Conservation (phyloP, 1,140 invertebrate species). For the Bombyx mori region DNA sequence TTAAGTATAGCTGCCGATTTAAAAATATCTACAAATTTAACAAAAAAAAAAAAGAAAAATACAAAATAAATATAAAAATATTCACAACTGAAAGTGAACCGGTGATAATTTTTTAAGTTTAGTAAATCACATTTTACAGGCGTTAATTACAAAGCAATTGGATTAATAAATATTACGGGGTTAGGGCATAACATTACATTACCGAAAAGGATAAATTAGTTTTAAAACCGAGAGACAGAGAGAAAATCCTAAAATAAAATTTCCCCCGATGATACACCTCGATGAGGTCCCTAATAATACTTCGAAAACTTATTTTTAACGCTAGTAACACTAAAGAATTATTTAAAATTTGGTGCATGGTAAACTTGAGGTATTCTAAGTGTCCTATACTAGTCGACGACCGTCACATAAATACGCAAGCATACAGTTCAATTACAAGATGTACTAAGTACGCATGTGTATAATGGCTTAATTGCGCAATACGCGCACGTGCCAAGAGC, state of each 20-base stretch:
- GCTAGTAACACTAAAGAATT: slow-evolving; percentile 41
- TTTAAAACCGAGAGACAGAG: slow-evolving; percentile 2
- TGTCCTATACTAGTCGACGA: not conserved
- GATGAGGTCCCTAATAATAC: too few species aligned
- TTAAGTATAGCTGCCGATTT: slow-evolving; percentile 65
- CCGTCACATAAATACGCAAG: too few species aligned
- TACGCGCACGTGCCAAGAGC: too few species aligned
- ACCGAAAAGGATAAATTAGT: slow-evolving; percentile 33
- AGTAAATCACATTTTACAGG: slow-evolving; percentile 22
- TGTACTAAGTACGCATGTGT: too few species aligned
- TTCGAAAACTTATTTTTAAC: slow-evolving; percentile 17
- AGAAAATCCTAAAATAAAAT: too few species aligned
- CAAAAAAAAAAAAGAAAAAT: slow-evolving; percentile 50
- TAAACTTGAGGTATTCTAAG: slow-evolving; percentile 65
- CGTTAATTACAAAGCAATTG: slow-evolving; percentile 47
- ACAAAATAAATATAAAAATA: slow-evolving; percentile 50
- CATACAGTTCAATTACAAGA: too few species aligned
- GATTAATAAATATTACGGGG: slow-evolving; percentile 56
- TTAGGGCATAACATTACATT: slow-evolving; percentile 15
- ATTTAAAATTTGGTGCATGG: slow-evolving; percentile 59
- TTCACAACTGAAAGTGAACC: slow-evolving; percentile 52
- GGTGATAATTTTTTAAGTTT: not conserved
- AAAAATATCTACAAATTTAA: slow-evolving; percentile 55
- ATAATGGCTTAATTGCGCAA: too few species aligned
- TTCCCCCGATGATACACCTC: too few species aligned